Conservation (phyloP, 2,888 invertebrate genomes). For the Parelbella ahira region DNA sequence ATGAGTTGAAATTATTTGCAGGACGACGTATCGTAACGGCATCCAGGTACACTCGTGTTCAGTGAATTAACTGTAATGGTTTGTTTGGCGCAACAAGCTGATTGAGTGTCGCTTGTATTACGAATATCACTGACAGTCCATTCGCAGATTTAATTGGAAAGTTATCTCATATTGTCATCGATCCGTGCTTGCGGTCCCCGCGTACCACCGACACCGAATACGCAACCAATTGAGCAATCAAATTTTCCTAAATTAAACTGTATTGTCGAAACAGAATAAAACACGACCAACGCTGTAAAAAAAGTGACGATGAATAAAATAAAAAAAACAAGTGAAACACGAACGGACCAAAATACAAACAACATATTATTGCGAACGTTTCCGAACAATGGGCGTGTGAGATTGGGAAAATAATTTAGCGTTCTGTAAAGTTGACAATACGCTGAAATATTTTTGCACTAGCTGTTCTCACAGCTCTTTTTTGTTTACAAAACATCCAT, state of each 20-base stretch:
- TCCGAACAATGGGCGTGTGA: slow-evolving; percentile 21
- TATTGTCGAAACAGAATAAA: slow-evolving; percentile 12
- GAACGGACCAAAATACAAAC: slow-evolving; percentile 4
- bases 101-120: too few species aligned
- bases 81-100: too few species aligned
- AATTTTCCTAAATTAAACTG: slow-evolving; percentile 12
- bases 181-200: neutral
- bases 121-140: too few species aligned
- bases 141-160: too few species aligned
- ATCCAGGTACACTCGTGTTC: too few species aligned
- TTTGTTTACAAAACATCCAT: too few species aligned
- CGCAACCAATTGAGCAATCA: slow-evolving; percentile 1
- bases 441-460: slow-evolving; percentile 8
- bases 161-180: slow-evolving; percentile 8
- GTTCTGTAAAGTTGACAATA: slow-evolving; percentile 12
- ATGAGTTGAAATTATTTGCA: too few species aligned
- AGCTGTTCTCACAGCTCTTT: too few species aligned
- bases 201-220: neutral
- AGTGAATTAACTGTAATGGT: too few species aligned
- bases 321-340: slow-evolving; percentile 13
- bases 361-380: slow-evolving; percentile 10
- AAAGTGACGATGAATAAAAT: slow-evolving; percentile 11
- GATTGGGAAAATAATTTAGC: slow-evolving; percentile 22
- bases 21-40: too few species aligned
- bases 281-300: slow-evolving; percentile 2